Conservation (phyloP, 2,797 vertebrate species). For the Triplophysa bombifrons region DNA sequence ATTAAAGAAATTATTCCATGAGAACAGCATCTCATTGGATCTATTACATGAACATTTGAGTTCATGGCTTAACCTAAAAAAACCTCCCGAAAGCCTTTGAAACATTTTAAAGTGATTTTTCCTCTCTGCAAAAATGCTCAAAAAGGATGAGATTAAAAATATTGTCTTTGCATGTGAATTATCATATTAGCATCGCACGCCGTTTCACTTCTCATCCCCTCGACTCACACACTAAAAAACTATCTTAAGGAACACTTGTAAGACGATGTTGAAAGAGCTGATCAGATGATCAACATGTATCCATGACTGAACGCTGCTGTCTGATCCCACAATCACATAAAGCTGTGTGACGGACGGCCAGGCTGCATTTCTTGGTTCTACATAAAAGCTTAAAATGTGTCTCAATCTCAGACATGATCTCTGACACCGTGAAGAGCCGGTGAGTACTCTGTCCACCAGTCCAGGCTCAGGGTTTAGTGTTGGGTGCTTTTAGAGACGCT, state of each 20-base stretch:
- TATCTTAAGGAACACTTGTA: neutral
- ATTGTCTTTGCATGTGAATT: constrained; percentile 14
- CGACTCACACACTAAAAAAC: neutral
- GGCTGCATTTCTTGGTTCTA: constrained; percentile 55
- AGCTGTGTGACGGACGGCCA: constrained; percentile 63
- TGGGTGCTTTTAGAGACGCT: constrained; percentile 41
- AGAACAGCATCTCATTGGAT: neutral
- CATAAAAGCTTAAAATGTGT: constrained; percentile 56
- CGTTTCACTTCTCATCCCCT: neutral
- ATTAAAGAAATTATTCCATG: neutral
- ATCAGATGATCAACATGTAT: constrained; percentile 50
- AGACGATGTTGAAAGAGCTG: neutral
- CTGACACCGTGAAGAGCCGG: constrained; percentile 56
- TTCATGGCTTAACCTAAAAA: constrained; percentile 5
- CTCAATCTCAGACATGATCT: constrained; percentile 59
- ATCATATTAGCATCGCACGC: constrained; percentile 1
- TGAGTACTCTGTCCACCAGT: constrained; percentile 24
- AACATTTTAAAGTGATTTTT: constrained; percentile 34
- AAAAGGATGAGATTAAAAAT: constrained; percentile 15
- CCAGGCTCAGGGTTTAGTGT: constrained; percentile 35
- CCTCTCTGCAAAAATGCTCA: constrained; percentile 7
- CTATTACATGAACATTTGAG: constrained; percentile 35
- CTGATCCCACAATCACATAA: constrained; percentile 61
- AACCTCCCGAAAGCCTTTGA: neutral
- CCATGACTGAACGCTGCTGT: constrained; percentile 61